These are phyloP conservation scores for Nothocercus nigrocapillus DNA, from an alignment of 2,113 vertebrate genomes.

Conservation along the genomic window DNA sequence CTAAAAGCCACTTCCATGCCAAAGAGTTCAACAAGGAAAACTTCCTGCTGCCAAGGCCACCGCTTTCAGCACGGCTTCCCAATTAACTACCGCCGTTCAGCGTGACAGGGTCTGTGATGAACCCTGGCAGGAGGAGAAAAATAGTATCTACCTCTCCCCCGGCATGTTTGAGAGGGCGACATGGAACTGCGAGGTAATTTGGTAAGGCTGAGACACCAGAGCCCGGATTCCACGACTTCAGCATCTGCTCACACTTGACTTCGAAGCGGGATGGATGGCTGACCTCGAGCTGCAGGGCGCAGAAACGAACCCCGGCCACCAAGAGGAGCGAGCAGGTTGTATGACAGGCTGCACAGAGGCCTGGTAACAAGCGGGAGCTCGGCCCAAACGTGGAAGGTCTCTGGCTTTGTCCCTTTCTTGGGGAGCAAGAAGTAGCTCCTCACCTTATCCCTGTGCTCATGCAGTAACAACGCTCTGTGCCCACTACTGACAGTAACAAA, in stretches of 20 bases:
- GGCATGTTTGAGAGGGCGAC: neutral
- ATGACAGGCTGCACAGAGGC: neutral
- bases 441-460: neutral
- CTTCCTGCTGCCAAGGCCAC: slow-evolving; percentile 14
- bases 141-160: neutral
- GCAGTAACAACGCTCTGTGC: neutral
- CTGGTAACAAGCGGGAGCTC: neutral
- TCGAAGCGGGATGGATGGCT: neutral
- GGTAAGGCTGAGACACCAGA: neutral
- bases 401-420: neutral
- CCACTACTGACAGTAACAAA: neutral
- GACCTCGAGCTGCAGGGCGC: neutral
- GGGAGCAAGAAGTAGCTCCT: neutral
- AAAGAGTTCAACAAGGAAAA: slow-evolving; percentile 42
- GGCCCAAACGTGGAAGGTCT: neutral
- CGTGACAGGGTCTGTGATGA: neutral
- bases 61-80: neutral
- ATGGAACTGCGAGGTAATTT: slow-evolving; percentile 2
- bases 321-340: neutral
- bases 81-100: slow-evolving; percentile 7
- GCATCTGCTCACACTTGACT: neutral
- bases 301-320: neutral
- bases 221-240: neutral
- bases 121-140: neutral
- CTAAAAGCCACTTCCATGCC: slow-evolving; percentile 27